These are phyloP conservation scores for Bubo blakistoni DNA, from an alignment of 2,113 vertebrate species.

Conservation along the genomic window DNA sequence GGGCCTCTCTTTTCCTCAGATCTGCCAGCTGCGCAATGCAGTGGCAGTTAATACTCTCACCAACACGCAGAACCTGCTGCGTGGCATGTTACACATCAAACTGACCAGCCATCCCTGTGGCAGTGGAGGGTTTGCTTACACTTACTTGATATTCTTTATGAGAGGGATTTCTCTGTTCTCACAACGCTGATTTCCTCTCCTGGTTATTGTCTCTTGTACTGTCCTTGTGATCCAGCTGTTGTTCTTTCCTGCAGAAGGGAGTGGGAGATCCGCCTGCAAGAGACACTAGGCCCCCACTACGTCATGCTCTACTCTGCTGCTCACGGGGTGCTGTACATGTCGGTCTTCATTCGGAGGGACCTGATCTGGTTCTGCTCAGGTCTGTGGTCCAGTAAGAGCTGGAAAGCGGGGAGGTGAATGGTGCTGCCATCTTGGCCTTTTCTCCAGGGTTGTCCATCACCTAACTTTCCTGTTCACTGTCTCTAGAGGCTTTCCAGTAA, in stretches of 20 bases:
- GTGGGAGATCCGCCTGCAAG: constrained; percentile 94
- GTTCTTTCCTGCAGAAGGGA: constrained; percentile 79
- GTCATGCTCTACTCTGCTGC: constrained; percentile 87
- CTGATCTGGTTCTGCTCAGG: constrained; percentile 99
- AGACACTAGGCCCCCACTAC: constrained; percentile 90
- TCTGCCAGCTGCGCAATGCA: background rate
- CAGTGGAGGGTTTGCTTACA: background rate
- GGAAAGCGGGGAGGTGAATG: background rate
- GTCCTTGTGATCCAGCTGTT: background rate
- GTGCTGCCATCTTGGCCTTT: background rate
- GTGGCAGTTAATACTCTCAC: background rate
- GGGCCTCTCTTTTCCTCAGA: background rate
- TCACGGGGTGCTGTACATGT: constrained; percentile 90
- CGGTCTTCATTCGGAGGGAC: constrained; percentile 88
- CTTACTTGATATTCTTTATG: background rate
- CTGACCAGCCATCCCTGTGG: background rate
- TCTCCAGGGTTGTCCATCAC: background rate
- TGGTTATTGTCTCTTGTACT: background rate
- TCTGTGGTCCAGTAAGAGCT: constrained; percentile 28
- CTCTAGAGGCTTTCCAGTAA: background rate
- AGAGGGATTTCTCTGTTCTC: background rate
- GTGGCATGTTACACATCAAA: fast-evolving
- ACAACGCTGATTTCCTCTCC: background rate
- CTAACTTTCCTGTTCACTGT: background rate
- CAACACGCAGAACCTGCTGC: background rate